Evolutionary conservation across 2,888 invertebrate species (phyloP).

Genomic region (Lasioglossum oenotherae): DNA sequence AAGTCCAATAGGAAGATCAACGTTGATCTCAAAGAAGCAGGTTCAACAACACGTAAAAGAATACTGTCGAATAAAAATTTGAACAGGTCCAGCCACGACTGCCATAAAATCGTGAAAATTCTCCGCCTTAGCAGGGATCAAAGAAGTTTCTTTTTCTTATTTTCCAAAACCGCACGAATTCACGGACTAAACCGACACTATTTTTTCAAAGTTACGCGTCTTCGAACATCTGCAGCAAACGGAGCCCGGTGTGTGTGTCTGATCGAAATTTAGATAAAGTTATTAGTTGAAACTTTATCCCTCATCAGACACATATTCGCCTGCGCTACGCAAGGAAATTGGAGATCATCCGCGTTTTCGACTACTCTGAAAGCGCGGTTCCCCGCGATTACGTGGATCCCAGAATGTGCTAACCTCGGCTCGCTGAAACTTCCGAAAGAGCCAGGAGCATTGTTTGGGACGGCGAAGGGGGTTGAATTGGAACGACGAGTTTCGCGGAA

Average conservation of each 20-base stretch:
- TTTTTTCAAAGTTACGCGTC: not conserved
- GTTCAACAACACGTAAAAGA: not conserved
- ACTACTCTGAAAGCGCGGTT: slow-evolving; percentile 10
- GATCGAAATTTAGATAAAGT: slow-evolving; percentile 9
- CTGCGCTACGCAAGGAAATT: not conserved
- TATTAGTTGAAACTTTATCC: not conserved
- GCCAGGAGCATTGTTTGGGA: slow-evolving; percentile 47
- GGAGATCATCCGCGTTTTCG: not conserved
- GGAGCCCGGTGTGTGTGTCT: not conserved
- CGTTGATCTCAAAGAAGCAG: not conserved
- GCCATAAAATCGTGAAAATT: not conserved
- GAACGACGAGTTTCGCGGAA: slow-evolving; percentile 49
- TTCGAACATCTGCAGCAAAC: not conserved
- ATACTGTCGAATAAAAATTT: not conserved
- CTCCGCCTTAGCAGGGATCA: not conserved
- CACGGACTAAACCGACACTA: not conserved
- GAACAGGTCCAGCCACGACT: not conserved
- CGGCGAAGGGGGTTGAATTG: slow-evolving; percentile 28
- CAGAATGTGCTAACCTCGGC: slow-evolving; percentile 25
- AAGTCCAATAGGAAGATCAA: not conserved
- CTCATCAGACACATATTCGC: not conserved
- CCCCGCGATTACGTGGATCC: slow-evolving; percentile 4
- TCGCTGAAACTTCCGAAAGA: slow-evolving; percentile 42
- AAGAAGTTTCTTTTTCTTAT: not conserved
- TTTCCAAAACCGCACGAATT: not conserved